These are phyloP conservation scores for Pandemis cinnamomeana DNA, from an alignment of 2,888 invertebrate species.

Conservation along the genomic window DNA sequence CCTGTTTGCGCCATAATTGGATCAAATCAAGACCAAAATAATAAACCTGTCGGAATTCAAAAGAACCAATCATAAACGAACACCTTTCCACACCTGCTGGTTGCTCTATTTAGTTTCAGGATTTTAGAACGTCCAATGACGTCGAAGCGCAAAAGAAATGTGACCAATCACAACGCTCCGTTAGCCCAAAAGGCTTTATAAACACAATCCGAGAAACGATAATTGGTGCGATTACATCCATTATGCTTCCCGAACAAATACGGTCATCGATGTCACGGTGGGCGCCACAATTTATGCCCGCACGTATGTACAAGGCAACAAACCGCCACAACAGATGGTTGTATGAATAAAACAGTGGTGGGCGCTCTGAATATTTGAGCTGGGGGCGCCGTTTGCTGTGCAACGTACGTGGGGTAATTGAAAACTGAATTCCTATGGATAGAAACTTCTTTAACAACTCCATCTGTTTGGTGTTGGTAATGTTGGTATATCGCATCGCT, in stretches of 20 bases:
- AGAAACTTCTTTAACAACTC: neutral
- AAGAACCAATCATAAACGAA: too few species aligned
- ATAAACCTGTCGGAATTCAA: neutral
- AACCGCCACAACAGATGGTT: constrained; percentile 46
- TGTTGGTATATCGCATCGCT: too few species aligned
- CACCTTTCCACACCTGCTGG: too few species aligned
- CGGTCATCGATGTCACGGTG: constrained; percentile 27
- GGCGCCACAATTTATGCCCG: constrained; percentile 30
- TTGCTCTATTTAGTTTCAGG: too few species aligned
- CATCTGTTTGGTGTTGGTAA: neutral
- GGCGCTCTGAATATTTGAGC: constrained; percentile 45
- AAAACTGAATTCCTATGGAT: constrained; percentile 25
- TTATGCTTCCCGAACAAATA: constrained; percentile 29
- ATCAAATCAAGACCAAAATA: neutral
- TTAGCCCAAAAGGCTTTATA: constrained; percentile 22
- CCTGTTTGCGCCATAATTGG: constrained; percentile 1
- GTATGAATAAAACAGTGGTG: constrained; percentile 47
- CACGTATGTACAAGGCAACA: constrained; percentile 42
- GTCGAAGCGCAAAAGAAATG: too few species aligned
- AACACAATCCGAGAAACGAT: constrained; percentile 18
- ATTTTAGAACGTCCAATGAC: too few species aligned
- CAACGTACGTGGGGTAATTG: constrained; percentile 30
- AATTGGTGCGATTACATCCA: constrained; percentile 20
- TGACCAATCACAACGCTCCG: neutral
- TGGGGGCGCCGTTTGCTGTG: constrained; percentile 13